Base-by-base conservation (phyloP, 2,113 vertebrate genomes). In the Haemorhous mexicanus region DNA sequence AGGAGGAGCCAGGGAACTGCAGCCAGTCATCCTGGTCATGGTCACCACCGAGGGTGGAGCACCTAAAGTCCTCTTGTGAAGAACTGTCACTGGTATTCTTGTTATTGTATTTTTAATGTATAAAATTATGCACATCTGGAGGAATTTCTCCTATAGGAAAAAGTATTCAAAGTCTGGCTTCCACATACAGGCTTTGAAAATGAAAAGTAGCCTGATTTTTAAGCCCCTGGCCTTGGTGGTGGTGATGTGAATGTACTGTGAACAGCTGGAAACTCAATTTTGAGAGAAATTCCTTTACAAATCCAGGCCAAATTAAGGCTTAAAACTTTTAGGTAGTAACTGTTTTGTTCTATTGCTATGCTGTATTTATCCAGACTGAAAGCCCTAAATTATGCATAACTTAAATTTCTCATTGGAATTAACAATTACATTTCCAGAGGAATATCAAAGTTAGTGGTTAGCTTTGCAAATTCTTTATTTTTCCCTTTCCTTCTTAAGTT, bases 341-440 rank as follows among this genome's bases (percentile, higher is more conserved):
- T 56, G 11, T 20, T 81, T 67, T 74, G 30, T 90, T 78, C 21
- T 63, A 28, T 23, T 82, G 15, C 9, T 87, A 15, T 66, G 32
- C 20, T 75, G 8, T 83, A 68, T 82, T 78, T 82, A 10, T 72
- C 13, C n/a, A 78, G 78, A 68, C 33, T 79, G 39, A 56, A 92
- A 85, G 6, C 35, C 22, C 44, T 79, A 46, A 92, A 79, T 67
- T 49, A 90, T 52, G 27, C 47, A 66, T 66, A 62, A 49, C 27
- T 55, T 77, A 59, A 74, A 78, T 39, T 82, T 93, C n/a, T 90
- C 21, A 43, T 18, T 91, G 30, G n/a, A 84, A 87, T 74, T 78
- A 81, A 50, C 7, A 4, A 74, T 39, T 64, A 11, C 4, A 17
- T 75, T 85, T 37, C 44, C 61, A 67, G 58, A 68, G 13, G 81